Evolutionary conservation across 2,888 invertebrate genomes (phyloP), one percentile per base, ranked within the genome.

Genomic region (Hybos culiciformis): DNA sequence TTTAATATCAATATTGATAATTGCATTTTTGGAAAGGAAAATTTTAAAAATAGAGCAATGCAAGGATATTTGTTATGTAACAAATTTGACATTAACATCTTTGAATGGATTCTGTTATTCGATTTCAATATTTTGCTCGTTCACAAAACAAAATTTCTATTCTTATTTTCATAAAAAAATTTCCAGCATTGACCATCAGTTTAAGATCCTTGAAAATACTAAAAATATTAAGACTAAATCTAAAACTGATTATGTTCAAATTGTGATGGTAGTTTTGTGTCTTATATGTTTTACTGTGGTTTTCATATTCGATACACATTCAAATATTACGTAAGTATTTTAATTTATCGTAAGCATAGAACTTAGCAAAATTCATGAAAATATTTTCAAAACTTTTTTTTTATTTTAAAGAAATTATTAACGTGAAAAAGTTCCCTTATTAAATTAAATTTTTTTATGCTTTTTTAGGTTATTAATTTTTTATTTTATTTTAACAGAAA

Each of bases 31-130:
- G 4, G 26, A 34, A 1, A 47, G 48, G 5, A 53, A 55, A 0
- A 26, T 58, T 0, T 39, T 32, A 6, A 47, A 53, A 14, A 37
- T 59, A 41, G 37, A 41, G 3, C 29, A 31, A 1, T 65, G 63
- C 48, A 56, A 55, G 31, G 57, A 56, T 8, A 59, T 63, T n/a
- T 63, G 63, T 34, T 46, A 50, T 6, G 43, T 63, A 34, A 54
- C 56, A 40, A 58, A 54, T 44, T 49, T 49, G n/a, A 53, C 65
- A 0, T 58, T 63, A 17, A 56, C 58, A 19, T n/a, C 21, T n/a
- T 18, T 36, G 19, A 21, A 21, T 21, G 8, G 19, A n/a, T 19
- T 36, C 5, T 20, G 19, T 36, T 36, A 36, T 36, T 11, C 8
- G 12, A 20, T 36, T 14, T 36, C 20, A 14, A 19, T 36, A 14